phyloP scores from a whole-genome alignment of 2,797 vertebrate species.

The Oreochromis grahami region DNA sequence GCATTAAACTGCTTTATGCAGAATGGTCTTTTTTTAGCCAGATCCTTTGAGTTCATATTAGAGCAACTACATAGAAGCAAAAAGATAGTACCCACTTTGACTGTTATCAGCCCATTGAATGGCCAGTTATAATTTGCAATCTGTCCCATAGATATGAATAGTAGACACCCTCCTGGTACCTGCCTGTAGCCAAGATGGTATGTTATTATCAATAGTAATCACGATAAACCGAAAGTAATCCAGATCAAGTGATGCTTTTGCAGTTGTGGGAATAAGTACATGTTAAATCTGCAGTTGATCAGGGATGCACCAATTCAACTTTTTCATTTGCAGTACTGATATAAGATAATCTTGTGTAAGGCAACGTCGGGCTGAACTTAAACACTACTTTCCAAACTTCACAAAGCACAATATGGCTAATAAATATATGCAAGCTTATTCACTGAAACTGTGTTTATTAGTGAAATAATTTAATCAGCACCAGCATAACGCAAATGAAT shows the following conservation, averaged over 20 bases:
- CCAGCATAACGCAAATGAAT: neutral
- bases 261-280: neutral
- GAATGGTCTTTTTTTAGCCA: neutral
- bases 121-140: neutral
- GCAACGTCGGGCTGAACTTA: neutral
- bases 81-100: neutral
- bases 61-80: neutral
- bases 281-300: neutral
- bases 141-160: neutral
- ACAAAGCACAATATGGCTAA: neutral
- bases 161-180: neutral
- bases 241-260: neutral
- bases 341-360: neutral
- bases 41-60: neutral
- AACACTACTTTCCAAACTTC: neutral
- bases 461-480: neutral
- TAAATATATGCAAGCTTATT: neutral
- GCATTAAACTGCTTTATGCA: neutral
- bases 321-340: neutral
- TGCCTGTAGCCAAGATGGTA: neutral
- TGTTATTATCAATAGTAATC: neutral
- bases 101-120: neutral
- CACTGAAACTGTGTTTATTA: neutral
- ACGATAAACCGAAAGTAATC: neutral
- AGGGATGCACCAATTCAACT: neutral